A percentile compares a stretch with the other conserved stretches of the same genome.
Conservation (phyloP, 2,113 vertebrate genomes). For the Heterocephalus glaber region DNA sequence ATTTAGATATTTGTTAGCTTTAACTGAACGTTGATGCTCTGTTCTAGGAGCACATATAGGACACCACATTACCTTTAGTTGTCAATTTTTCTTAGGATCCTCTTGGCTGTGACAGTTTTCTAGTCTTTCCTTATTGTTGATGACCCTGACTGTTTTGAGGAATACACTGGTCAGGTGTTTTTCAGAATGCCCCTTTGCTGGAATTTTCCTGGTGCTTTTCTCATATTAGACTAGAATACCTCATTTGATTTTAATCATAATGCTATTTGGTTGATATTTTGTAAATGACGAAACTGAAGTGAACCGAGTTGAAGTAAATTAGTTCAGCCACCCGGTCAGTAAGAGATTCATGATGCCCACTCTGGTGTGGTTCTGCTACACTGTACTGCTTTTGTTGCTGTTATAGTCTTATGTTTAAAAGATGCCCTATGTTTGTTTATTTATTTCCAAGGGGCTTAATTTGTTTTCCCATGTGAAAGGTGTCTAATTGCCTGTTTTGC, state of each 20-base stretch:
- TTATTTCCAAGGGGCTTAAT: slow-evolving; percentile 35
- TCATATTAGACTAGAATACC: not conserved
- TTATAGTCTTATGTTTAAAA: not conserved
- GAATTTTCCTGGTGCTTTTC: slow-evolving; percentile 47
- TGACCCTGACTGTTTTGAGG: slow-evolving; percentile 49
- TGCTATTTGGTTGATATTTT: not conserved
- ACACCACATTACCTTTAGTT: not conserved
- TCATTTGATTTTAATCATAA: slow-evolving; percentile 52
- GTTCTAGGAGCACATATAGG: not conserved
- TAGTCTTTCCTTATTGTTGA: not conserved
- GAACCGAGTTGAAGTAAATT: not conserved
- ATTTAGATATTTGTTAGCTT: not conserved
- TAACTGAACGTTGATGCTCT: not conserved
- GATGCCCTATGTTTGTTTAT: slow-evolving; percentile 7
- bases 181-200: not conserved
- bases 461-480: not conserved
- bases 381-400: not conserved
- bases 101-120: slow-evolving; percentile 40
- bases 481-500: slow-evolving; percentile 17
- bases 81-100: slow-evolving; percentile 38
- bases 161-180: slow-evolving; percentile 32
- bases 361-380: not conserved
- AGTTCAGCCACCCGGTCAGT: not conserved
- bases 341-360: rapidly evolving
- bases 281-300: not conserved